Evolutionary conservation across 2,113 vertebrate species (phyloP), one percentile per base, ranked within the genome.

Genomic region (Eudyptes chrysolophus): DNA sequence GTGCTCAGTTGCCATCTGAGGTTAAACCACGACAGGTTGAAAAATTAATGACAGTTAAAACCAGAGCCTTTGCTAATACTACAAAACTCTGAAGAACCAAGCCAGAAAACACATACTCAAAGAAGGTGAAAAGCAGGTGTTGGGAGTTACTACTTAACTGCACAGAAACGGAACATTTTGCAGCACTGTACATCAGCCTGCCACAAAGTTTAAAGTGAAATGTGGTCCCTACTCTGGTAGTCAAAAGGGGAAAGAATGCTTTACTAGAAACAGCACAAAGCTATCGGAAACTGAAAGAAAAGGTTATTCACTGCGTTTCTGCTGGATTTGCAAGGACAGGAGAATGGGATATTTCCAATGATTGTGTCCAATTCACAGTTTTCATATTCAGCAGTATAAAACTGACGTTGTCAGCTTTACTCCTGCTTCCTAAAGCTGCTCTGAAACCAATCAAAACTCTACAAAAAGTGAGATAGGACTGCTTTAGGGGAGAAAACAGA

Each of bases 241-340:
- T 9, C 57, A 62, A 82, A 70, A 68, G 27, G 7, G 34, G 44
- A 29, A 84, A 87, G 11, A 76, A 70, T 36, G 19, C 14, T 78
- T 72, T 75, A 14, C 12, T 27, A 78, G 29, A 77, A 34, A 70
- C 25, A 88, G 62, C 58, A 66, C 49, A 78, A 89, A 82, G 27
- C 84, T 51, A 40, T 34, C 0, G 0, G 32, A 87, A 87, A 74
- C 29, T 7, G n/a, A 51, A 94, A 75, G 32, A 88, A 93, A 91
- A 52, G 65, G 69, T 95, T 77, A 92, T 55, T 29, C 57, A 29
- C 29, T 27, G 13, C 38, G 24, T 51, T 96, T 89, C 80, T 96
- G 64, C 60, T 87, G 76, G 44, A 57, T 78, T 46, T 81, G 64
- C 83, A 89, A 84, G 58, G 68, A 62, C 36, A 51, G 75, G 14